Conservation (phyloP, 2,113 vertebrate genomes). For the Xenus cinereus region DNA sequence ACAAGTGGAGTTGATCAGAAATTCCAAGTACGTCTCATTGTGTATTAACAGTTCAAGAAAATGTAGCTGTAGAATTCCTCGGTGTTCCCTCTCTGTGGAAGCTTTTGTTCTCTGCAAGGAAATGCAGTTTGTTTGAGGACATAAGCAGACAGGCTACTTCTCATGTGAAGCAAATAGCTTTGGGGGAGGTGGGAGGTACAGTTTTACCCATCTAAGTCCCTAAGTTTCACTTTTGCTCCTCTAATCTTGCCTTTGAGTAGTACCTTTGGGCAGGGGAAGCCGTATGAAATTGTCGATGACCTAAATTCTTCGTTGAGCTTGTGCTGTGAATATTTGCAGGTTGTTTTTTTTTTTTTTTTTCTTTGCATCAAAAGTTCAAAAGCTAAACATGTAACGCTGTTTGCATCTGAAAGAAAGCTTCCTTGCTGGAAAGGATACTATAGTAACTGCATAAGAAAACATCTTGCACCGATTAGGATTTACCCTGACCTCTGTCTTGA, state of each 20-base stretch:
- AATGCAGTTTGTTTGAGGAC: not conserved
- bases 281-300: not conserved
- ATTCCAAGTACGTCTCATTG: conserved; percentile 81
- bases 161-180: not conserved
- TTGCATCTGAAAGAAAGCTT: not conserved
- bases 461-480: not conserved
- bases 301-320: not conserved
- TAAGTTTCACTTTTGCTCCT: not conserved
- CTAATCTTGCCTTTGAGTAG: not conserved
- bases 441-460: not conserved
- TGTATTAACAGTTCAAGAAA: not conserved
- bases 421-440: not conserved
- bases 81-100: not conserved
- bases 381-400: not conserved
- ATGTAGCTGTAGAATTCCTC: not conserved
- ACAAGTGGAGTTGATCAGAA: conserved; percentile 94
- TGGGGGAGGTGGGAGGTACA: not conserved
- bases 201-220: not conserved
- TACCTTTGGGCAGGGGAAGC: not conserved
- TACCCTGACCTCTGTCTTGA: not conserved
- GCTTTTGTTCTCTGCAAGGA: not conserved
- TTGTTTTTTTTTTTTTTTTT: not conserved
- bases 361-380: not conserved
- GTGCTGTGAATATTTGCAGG: not conserved
- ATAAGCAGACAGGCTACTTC: not conserved